Percentiles rank a stretch among this genome's conserved stretches.
Conservation (phyloP, 2,888 invertebrate genomes). For the Himalopsyche japonica region DNA sequence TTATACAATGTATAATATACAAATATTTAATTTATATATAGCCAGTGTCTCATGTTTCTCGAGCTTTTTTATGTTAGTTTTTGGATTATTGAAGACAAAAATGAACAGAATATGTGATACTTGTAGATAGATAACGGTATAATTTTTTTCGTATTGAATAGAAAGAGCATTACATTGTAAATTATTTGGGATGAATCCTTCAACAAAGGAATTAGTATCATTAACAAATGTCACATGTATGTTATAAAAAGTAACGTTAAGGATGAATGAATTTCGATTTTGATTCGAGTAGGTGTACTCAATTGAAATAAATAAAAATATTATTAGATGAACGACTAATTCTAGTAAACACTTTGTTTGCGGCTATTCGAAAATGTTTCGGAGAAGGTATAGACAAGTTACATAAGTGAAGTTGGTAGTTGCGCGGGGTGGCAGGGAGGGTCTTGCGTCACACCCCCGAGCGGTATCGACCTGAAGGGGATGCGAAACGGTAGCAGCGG, state of each 20-base stretch:
- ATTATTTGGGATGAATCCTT: not conserved
- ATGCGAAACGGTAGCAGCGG: not conserved
- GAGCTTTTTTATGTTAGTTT: no score
- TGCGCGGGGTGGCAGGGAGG: not conserved
- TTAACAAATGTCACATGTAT: no score
- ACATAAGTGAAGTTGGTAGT: slow-evolving; percentile 4
- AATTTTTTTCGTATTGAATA: not conserved
- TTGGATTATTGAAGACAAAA: no score
- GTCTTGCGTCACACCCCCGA: slow-evolving; percentile 17
- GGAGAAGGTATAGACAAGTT: not conserved
- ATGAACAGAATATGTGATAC: not conserved
- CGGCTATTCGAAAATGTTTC: not conserved
- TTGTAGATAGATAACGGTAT: not conserved
- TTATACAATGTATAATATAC: no score
- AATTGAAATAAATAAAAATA: no score
- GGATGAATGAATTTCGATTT: no score
- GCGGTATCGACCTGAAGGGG: slow-evolving; percentile 1
- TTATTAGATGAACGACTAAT: not conserved
- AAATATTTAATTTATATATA: no score
- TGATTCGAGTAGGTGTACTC: no score
- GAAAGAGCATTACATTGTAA: not conserved
- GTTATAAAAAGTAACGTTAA: no score
- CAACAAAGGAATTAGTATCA: no score
- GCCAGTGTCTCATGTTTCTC: no score
- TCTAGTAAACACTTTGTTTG: not conserved